Evolutionary conservation across 2,888 invertebrate species (phyloP), one percentile per base, ranked within the genome.

Genomic region (Acanthosoma haemorrhoidale): DNA sequence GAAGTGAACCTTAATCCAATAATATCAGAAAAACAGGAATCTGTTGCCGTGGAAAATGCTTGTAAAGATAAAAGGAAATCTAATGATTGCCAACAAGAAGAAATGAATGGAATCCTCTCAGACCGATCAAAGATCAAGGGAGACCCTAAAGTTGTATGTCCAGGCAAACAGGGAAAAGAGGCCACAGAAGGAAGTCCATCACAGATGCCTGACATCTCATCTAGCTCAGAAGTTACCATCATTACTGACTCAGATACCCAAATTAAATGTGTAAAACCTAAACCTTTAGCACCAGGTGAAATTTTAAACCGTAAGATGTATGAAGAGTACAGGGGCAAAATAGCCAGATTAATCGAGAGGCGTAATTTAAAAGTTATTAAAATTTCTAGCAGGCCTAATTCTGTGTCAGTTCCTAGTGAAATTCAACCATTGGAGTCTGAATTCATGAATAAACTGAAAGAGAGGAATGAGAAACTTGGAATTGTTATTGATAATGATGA

Each of bases 321-420:
- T 80, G 85, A 89, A 75, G 92, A 92, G 79, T 92, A 92, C 81
- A 85, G 91, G 78, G 83, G 84, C 77, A 89, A 92, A 80, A 88
- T 92, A 76, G 86, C 88, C 4, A 89, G 90, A 78, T 84, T 91
- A 11, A 87, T 90, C 76, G 88, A 92, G 77, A 83, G 93, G 57
- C 89, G 89, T 75, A 86, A 89, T 72, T 87, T 90, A 68, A 91
- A 90, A 81, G 85, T 92, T 21, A 88, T 93, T 15, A 91, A 91
- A 83, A 86, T 92, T 71, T 88, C 90, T 0, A 87, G 76, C 80
- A 82, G 72, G n/a, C 75, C 73, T 77, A 78, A 71, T 75, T 66
- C 76, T 13, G 77, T 79, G 31, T 75, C 78, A 32, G 76, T 67
- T 57, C 74, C 9, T 71, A 36, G 57, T 69, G 61, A 32, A 51